These are phyloP conservation scores for Vireo altiloquus DNA, from an alignment of 2,113 vertebrate species.

Conservation along the genomic window DNA sequence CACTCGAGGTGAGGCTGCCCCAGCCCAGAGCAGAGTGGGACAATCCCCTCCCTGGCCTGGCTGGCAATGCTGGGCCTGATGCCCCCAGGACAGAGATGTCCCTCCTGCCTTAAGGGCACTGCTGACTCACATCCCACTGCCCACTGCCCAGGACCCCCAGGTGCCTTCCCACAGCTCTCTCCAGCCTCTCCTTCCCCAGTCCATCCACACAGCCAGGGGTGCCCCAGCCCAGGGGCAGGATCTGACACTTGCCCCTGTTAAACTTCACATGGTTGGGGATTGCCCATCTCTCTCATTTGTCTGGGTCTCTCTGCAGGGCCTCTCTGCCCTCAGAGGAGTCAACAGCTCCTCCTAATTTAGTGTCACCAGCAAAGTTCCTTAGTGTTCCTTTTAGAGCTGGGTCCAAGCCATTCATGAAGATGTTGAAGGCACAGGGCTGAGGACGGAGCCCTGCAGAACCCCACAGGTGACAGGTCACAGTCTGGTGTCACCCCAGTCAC, in stretches of 20 bases:
- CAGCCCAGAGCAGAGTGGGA: neutral
- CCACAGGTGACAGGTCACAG: neutral
- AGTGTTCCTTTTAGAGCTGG: neutral
- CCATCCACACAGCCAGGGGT: neutral
- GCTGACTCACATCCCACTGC: neutral
- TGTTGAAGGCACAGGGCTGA: neutral
- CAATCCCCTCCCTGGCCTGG: neutral
- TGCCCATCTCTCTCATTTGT: neutral
- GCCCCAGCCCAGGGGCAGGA: neutral
- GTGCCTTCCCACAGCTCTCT: neutral
- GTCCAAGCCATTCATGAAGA: rapidly evolving
- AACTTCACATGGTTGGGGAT: rapidly evolving
- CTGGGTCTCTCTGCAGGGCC: neutral
- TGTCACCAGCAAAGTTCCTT: neutral
- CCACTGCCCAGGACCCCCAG: neutral
- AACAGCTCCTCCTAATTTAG: neutral
- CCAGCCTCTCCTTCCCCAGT: neutral
- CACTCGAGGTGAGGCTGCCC: neutral
- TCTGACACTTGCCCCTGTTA: neutral
- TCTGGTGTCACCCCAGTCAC: neutral
- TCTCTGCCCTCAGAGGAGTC: neutral
- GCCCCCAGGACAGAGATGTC: neutral
- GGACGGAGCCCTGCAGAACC: neutral
- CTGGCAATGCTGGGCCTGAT: neutral
- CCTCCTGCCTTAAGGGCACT: neutral